Conservation (phyloP, 2,113 vertebrate genomes). For the Eptatretus burgeri region DNA sequence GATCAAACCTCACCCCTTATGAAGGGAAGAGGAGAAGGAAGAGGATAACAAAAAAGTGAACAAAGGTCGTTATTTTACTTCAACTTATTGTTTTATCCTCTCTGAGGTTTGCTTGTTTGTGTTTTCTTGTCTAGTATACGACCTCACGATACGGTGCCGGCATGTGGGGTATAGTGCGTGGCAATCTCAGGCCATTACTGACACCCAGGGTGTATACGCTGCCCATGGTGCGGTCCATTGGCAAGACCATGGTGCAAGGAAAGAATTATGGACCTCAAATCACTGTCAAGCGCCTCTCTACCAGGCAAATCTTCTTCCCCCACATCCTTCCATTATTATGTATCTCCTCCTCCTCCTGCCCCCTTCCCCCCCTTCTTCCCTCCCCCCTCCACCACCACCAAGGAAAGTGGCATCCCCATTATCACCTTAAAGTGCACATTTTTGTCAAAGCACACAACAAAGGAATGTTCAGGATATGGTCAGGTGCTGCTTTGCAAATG, state of each 20-base stretch:
- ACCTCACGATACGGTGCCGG: constrained; percentile 41
- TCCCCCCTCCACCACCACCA: no score
- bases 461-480: background rate
- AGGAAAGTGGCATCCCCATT: no score
- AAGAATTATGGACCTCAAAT: constrained; percentile 50
- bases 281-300: constrained; percentile 44
- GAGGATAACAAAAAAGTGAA: no score
- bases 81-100: no score
- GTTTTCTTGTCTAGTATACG: constrained; percentile 22
- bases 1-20: no score
- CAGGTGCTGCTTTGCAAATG: background rate
- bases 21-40: no score
- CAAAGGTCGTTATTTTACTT: no score
- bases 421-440: no score
- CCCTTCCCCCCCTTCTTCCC: no score
- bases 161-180: constrained; percentile 39
- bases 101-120: background rate
- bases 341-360: no score
- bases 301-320: constrained; percentile 20
- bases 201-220: constrained; percentile 37
- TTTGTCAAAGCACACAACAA: no score
- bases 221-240: constrained; percentile 46
- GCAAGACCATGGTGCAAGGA: constrained; percentile 49
- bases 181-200: constrained; percentile 30
- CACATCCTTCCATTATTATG: no score